Conservation (phyloP, 2,888 invertebrate genomes). For the Eucera pruinosa region DNA sequence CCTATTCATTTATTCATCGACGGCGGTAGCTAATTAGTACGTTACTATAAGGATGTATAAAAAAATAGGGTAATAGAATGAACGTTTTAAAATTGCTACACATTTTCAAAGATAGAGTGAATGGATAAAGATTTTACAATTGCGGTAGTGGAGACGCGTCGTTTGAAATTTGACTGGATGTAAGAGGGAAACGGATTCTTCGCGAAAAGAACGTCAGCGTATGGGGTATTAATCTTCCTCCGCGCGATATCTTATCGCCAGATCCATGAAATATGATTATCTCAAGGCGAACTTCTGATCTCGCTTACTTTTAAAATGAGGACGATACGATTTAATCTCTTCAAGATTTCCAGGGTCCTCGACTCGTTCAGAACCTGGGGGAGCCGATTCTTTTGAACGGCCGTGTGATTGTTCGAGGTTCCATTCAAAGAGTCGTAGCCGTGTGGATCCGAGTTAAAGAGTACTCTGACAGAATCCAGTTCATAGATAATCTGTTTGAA, state of each 20-base stretch:
- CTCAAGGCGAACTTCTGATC: background rate
- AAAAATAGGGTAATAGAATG: too few species aligned
- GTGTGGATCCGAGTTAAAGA: slow-evolving; percentile 87
- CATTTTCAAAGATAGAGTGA: too few species aligned
- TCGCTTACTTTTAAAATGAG: slow-evolving; percentile 93
- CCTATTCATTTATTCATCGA: too few species aligned
- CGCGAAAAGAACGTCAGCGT: too few species aligned
- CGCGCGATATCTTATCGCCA: background rate
- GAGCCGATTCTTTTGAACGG: slow-evolving; percentile 56
- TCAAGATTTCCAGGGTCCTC: slow-evolving; percentile 96
- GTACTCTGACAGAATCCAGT: slow-evolving; percentile 94
- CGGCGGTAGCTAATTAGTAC: too few species aligned
- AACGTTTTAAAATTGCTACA: too few species aligned
- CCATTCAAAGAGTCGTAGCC: slow-evolving; percentile 63
- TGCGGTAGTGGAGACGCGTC: too few species aligned
- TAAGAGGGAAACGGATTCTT: too few species aligned
- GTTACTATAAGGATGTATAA: too few species aligned
- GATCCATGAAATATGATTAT: background rate
- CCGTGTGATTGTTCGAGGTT: slow-evolving; percentile 50
- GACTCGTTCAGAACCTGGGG: slow-evolving; percentile 92
- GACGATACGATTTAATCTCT: slow-evolving; percentile 95
- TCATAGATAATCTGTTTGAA: slow-evolving; percentile 99
- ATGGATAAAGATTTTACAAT: too few species aligned
- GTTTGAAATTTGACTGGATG: too few species aligned
- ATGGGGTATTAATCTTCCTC: too few species aligned